A percentile compares a stretch with the other conserved stretches of the same genome.
These are phyloP conservation scores for Vidua macroura DNA, from an alignment of 2,113 vertebrate species.

Conservation along the genomic window DNA sequence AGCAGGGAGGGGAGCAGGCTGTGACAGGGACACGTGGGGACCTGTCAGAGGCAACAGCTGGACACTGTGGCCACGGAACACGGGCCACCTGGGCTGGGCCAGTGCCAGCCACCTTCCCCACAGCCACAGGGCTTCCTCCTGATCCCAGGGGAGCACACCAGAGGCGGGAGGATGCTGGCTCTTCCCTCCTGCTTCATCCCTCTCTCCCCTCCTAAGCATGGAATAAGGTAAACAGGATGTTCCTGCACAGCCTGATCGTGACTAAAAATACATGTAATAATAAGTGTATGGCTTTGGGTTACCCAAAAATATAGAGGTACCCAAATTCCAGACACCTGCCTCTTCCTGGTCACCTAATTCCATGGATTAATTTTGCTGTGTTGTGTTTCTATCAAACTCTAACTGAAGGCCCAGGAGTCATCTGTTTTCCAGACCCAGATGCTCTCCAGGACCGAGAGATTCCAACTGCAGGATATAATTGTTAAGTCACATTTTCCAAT, in stretches of 20 bases:
- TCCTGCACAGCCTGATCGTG: background rate
- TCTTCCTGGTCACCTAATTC: background rate
- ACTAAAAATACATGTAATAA: background rate
- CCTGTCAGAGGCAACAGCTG: background rate
- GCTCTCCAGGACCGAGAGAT: background rate
- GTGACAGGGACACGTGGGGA: background rate
- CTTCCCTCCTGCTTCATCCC: background rate
- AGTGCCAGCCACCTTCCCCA: background rate
- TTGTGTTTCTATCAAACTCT: background rate
- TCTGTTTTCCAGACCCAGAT: background rate
- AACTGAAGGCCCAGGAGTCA: background rate
- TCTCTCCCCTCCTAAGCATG: background rate
- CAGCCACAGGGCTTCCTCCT: background rate
- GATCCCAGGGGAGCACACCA: background rate
- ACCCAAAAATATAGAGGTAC: background rate
- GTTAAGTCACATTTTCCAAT: background rate
- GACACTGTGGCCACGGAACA: accelerated
- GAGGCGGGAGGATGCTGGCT: background rate
- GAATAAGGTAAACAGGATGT: background rate
- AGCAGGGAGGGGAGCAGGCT: background rate
- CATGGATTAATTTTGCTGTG: background rate
- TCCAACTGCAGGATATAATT: accelerated
- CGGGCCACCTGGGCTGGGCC: background rate
- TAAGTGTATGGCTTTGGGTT: background rate
- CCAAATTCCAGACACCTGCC: background rate